Conservation (phyloP, 2,888 invertebrate genomes). For the Chydorus sphaericus region DNA sequence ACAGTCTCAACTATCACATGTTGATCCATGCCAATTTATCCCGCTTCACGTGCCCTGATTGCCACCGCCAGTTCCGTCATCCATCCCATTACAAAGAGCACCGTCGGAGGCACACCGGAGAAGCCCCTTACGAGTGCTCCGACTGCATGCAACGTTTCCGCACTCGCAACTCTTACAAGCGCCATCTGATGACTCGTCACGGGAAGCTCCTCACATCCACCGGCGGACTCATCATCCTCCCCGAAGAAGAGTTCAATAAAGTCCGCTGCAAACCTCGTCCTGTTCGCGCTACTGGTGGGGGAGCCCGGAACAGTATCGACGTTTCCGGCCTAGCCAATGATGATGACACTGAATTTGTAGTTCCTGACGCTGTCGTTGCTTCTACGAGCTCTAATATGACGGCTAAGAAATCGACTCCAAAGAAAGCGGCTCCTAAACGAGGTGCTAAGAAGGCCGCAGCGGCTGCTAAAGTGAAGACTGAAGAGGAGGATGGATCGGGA, state of each 20-base stretch:
- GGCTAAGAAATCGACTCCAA: neutral
- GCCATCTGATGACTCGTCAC: conserved; percentile 41
- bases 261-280: conserved; percentile 26
- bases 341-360: neutral
- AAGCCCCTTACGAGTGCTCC: conserved; percentile 36
- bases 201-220: conserved; percentile 39
- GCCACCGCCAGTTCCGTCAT: conserved; percentile 42
- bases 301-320: no score
- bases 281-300: neutral
- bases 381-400: neutral
- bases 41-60: conserved; percentile 41
- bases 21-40: conserved; percentile 43
- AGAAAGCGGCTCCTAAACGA: neutral
- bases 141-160: conserved; percentile 36
- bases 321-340: no score
- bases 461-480: no score
- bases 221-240: conserved; percentile 33
- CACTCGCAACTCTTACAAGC: conserved; percentile 43
- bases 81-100: conserved; percentile 44
- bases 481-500: neutral
- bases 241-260: conserved; percentile 34
- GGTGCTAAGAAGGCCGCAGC: neutral
- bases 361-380: neutral
- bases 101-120: conserved; percentile 38
- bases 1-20: conserved; percentile 45